Base-by-base conservation (phyloP, 2,888 invertebrate genomes). In the Pheosia gnoma region DNA sequence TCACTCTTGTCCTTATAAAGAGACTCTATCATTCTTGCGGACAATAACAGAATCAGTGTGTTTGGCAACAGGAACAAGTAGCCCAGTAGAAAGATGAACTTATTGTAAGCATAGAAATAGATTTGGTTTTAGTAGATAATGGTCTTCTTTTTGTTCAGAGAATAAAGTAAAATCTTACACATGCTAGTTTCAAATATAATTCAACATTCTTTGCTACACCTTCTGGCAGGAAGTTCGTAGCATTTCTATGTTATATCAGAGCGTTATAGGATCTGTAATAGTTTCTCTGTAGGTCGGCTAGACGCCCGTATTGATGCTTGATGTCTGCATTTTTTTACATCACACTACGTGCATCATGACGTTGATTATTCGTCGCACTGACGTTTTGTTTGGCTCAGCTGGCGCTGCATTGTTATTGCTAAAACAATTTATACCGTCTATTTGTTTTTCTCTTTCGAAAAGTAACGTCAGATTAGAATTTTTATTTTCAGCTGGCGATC, bases 271-370 rank as follows among this genome's bases (percentile, higher is more conserved):
- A 11, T 2, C 4, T 51, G 37, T 54, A 11, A 38, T 38, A 4
- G 11, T 54, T 54, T 54, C 38, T 11, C 11, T 38, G 11, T 38
- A 38, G 11, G 38, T 54, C 11, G 3, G 11, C 5, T 54, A 43
- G 8, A 70, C 75, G 66, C 73, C 68, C 73, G 64, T 73, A 71
- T 63, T 67, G 41, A 60, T 72, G 25, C 25, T 25, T 25, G 25
- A 25, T 72, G 67, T 63, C 59, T 72, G 55, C 64, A 67, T 75
- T 70, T 63, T 64, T 68, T 64, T 66, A 65, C 70, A 72, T 68
- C 70, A 72, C 73, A 67, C 58, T 65, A 64, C 71, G 73, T 72
- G 66, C 65, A 62, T 63, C 61, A 68, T 75, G 73, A 75, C 75
- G 71, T 70, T 68, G 63, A 65, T 70, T 57, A 25, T 60, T 60